Evolutionary conservation across 2,797 vertebrate genomes (phyloP).

Genomic region (Pseudotriccus pelzelni): DNA sequence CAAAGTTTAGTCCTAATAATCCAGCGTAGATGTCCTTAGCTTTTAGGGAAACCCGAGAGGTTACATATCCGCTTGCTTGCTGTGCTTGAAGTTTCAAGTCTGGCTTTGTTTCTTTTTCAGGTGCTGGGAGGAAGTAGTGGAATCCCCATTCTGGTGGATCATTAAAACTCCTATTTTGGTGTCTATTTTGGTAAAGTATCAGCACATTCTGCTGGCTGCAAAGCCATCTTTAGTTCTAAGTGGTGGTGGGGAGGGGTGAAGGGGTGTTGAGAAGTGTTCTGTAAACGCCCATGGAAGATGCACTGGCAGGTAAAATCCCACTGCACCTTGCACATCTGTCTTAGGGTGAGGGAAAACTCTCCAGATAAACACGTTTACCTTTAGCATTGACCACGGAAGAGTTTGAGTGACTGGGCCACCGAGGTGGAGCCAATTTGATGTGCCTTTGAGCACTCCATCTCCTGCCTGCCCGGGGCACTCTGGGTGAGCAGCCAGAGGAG

Average conservation of each 20-base stretch:
- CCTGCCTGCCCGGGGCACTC: not conserved
- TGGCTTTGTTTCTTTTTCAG: conserved; percentile 71
- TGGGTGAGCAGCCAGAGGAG: not conserved
- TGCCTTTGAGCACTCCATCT: not conserved
- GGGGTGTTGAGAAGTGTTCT: not conserved
- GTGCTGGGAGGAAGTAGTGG: conserved; percentile 92
- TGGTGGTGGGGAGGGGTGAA: not conserved
- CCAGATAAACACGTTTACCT: not conserved
- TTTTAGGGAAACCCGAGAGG: not conserved
- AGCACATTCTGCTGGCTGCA: not conserved
- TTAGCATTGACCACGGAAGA: not conserved
- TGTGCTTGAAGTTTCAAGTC: not conserved
- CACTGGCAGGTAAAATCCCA: not conserved
- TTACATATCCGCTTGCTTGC: not conserved
- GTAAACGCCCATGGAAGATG: not conserved
- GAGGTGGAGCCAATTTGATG: not conserved
- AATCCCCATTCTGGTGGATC: conserved; percentile 93
- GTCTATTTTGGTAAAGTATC: conserved; percentile 89
- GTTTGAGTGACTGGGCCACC: not conserved
- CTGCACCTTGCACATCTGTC: not conserved
- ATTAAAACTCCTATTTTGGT: conserved; percentile 92
- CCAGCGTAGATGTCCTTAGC: not conserved
- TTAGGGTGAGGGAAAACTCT: not conserved
- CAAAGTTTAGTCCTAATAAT: not conserved
- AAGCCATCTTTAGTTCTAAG: not conserved